Percentiles rank a stretch among this genome's conserved stretches.
These are phyloP conservation scores for Cheilosia impressa DNA, from an alignment of 2,888 invertebrate species.

Conservation along the genomic window DNA sequence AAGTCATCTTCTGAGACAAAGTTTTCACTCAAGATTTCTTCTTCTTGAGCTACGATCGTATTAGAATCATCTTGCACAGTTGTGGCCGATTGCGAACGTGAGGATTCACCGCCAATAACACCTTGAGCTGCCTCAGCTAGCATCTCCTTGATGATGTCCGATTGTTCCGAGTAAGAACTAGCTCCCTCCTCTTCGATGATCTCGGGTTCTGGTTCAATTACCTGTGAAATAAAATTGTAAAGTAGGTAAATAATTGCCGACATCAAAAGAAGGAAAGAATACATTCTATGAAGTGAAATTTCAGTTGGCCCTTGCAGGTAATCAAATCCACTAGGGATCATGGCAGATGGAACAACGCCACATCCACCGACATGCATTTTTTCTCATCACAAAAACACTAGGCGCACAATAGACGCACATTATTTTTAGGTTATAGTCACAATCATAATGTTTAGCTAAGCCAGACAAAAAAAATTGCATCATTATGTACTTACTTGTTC, in stretches of 20 bases:
- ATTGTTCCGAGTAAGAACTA: slow-evolving; percentile 75
- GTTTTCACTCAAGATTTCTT: slow-evolving; percentile 56
- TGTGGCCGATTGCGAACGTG: slow-evolving; percentile 34
- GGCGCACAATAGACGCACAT: slow-evolving; percentile 12
- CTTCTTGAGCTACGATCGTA: neutral
- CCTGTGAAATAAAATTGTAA: slow-evolving; percentile 24
- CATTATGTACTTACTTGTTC: slow-evolving; percentile 81
- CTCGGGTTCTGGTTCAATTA: slow-evolving; percentile 48
- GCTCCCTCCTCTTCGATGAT: slow-evolving; percentile 57
- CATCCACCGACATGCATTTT: slow-evolving; percentile 80
- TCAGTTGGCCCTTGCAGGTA: slow-evolving; percentile 84
- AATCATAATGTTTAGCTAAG: neutral
- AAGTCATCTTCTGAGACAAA: slow-evolving; percentile 66
- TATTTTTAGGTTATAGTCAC: slow-evolving; percentile 53
- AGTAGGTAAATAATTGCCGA: neutral
- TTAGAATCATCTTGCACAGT: slow-evolving; percentile 28
- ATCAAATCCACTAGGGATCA: slow-evolving; percentile 81
- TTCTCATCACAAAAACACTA: slow-evolving; percentile 80
- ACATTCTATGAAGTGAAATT: neutral
- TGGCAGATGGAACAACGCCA: slow-evolving; percentile 84
- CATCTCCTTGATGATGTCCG: slow-evolving; percentile 79
- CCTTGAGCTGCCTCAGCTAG: slow-evolving; percentile 79
- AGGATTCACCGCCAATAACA: slow-evolving; percentile 76
- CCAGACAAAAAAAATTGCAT: slow-evolving; percentile 58
- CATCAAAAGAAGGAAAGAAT: neutral